phyloP scores from a whole-genome alignment of 2,113 vertebrate genomes.

The Sarotherodon lohbergeri region DNA sequence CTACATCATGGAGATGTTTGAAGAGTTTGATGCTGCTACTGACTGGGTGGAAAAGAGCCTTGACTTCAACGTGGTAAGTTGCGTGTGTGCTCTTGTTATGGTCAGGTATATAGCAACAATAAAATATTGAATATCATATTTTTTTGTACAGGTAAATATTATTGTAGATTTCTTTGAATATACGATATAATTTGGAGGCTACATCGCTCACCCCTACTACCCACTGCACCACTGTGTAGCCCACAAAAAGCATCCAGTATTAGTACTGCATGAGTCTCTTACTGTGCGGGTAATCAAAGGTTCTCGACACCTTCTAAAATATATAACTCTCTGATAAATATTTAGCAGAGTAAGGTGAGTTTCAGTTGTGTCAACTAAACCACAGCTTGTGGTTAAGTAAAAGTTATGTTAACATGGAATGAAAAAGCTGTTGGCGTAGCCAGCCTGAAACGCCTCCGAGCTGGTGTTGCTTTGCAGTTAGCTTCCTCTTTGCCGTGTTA shows the following conservation, averaged over 20 bases:
- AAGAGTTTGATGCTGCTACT: slow-evolving; percentile 88
- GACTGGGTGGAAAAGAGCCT: slow-evolving; percentile 94
- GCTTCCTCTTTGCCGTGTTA: background rate
- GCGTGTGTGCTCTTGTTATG: background rate
- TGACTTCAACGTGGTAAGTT: slow-evolving; percentile 92
- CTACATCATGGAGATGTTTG: slow-evolving; percentile 95
- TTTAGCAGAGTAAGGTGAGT: background rate
- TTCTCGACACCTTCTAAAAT: background rate
- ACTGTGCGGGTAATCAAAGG: background rate
- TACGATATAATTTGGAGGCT: background rate
- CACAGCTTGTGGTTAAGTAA: background rate
- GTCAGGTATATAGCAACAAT: background rate
- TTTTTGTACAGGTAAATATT: background rate
- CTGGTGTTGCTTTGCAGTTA: background rate
- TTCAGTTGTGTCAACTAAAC: background rate
- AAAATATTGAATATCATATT: background rate
- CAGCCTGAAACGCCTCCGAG: background rate
- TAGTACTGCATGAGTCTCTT: background rate
- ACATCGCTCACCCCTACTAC: background rate
- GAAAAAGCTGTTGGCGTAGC: background rate
- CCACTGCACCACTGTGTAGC: background rate
- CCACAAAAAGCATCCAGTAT: background rate
- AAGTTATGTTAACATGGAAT: background rate
- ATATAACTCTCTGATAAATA: background rate
- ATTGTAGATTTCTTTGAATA: background rate